Conservation (phyloP, 2,888 invertebrate species). For the Anthoptus insignis region DNA sequence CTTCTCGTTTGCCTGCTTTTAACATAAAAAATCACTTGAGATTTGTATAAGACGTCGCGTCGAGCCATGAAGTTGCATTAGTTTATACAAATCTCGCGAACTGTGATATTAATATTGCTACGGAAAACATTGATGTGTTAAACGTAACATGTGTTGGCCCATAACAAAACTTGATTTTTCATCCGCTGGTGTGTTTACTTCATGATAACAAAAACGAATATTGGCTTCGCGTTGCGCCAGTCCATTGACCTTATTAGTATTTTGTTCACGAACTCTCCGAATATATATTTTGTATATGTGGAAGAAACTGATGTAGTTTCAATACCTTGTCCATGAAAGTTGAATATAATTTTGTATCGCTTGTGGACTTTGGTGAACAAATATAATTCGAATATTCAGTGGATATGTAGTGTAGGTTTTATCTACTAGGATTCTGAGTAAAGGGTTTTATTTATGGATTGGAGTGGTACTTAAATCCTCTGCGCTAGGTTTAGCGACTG, state of each 20-base stretch:
- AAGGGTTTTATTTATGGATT: constrained; percentile 27
- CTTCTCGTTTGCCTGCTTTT: too few species aligned
- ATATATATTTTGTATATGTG: constrained; percentile 79
- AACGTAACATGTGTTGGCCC: too few species aligned
- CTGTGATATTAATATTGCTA: too few species aligned
- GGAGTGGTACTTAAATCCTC: constrained; percentile 1
- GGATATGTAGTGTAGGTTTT: constrained; percentile 23
- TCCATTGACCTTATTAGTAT: constrained; percentile 76
- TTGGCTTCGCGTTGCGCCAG: constrained; percentile 69
- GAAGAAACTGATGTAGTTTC: constrained; percentile 76
- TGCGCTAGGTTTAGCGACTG: neutral
- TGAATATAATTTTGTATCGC: constrained; percentile 48
- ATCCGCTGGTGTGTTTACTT: too few species aligned
- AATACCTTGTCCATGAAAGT: constrained; percentile 64
- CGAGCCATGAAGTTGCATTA: too few species aligned
- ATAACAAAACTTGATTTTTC: too few species aligned
- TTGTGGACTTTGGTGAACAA: neutral
- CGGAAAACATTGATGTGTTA: too few species aligned
- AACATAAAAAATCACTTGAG: too few species aligned
- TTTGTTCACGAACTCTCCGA: constrained; percentile 81
- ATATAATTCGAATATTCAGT: constrained; percentile 19
- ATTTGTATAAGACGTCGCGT: too few species aligned
- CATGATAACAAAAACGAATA: too few species aligned
- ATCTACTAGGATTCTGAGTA: constrained; percentile 15
- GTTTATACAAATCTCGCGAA: too few species aligned